Percentiles rank a stretch among this genome's conserved stretches.
phyloP scores from a whole-genome alignment of 2,888 invertebrate species.

The Drosophila gaucha region DNA sequence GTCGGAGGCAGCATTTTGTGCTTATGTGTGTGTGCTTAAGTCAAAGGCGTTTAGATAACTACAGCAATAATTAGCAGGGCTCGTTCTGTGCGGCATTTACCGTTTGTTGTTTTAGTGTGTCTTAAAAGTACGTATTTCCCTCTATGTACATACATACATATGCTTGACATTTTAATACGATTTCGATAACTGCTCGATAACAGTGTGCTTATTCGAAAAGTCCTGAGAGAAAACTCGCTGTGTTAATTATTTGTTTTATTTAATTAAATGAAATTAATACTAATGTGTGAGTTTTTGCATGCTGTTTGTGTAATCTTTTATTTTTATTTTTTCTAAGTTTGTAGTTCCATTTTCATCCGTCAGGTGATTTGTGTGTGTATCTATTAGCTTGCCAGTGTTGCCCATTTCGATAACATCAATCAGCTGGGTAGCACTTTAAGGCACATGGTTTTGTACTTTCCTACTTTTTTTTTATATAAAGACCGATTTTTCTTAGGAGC shows the following conservation, averaged over 20 bases:
- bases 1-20: conserved; percentile 5
- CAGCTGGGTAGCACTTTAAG: conserved; percentile 24
- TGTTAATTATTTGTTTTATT: background rate
- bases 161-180: background rate
- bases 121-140: conserved; percentile 21
- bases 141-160: background rate
- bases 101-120: conserved; percentile 7
- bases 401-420: conserved; percentile 15
- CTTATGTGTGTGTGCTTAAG: conserved; percentile 13
- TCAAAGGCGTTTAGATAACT: conserved; percentile 32
- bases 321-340: background rate
- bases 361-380: conserved; percentile 30
- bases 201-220: background rate
- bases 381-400: conserved; percentile 31
- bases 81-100: conserved; percentile 15
- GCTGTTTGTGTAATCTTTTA: too few relatives aligned
- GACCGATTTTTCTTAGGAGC: too few relatives aligned
- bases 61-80: background rate
- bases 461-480: background rate
- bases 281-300: too few relatives aligned
- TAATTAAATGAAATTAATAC: background rate
- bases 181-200: conserved; percentile 24
- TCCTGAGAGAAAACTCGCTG: conserved; percentile 7
- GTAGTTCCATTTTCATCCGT: background rate
- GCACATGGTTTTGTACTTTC: background rate